Percentiles rank a stretch among this genome's conserved stretches.
Evolutionary conservation across 2,113 vertebrate species (phyloP).

Genomic region (Erinaceus europaeus): DNA sequence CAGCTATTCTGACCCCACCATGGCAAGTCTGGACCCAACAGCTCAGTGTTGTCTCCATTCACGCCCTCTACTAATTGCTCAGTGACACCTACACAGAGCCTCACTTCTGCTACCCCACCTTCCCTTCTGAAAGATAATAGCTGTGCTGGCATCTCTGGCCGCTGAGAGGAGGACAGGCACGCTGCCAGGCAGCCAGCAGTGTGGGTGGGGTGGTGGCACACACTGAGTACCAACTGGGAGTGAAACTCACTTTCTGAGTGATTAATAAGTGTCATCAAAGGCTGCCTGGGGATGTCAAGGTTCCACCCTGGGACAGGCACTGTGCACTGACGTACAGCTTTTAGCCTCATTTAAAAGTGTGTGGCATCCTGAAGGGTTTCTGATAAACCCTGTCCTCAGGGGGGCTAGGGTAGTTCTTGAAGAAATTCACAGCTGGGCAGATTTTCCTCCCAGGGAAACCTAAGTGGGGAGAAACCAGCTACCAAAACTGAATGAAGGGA

Average conservation of each 20-base stretch:
- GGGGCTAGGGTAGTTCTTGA: not conserved
- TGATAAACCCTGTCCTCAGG: not conserved
- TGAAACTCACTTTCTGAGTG: not conserved
- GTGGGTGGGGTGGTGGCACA: not conserved
- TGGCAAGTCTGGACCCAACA: not conserved
- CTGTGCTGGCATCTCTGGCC: not conserved
- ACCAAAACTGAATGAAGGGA: not conserved
- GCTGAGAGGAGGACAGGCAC: not conserved
- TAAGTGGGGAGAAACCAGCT: not conserved
- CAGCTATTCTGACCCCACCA: not conserved
- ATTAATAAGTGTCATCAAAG: not conserved
- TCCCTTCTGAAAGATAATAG: not conserved
- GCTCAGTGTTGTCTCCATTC: not conserved
- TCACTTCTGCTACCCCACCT: not conserved
- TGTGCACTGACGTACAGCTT: not conserved
- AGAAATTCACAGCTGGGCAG: not conserved
- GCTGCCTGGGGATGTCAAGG: fast-evolving
- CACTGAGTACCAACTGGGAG: not conserved
- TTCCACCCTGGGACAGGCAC: not conserved
- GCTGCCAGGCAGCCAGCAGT: not conserved
- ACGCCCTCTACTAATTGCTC: not conserved
- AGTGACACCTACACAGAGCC: not conserved
- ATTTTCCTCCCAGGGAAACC: not conserved
- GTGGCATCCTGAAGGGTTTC: not conserved
- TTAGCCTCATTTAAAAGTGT: not conserved